Conservation (phyloP, 2,113 vertebrate genomes). For the Nettapus auritus region DNA sequence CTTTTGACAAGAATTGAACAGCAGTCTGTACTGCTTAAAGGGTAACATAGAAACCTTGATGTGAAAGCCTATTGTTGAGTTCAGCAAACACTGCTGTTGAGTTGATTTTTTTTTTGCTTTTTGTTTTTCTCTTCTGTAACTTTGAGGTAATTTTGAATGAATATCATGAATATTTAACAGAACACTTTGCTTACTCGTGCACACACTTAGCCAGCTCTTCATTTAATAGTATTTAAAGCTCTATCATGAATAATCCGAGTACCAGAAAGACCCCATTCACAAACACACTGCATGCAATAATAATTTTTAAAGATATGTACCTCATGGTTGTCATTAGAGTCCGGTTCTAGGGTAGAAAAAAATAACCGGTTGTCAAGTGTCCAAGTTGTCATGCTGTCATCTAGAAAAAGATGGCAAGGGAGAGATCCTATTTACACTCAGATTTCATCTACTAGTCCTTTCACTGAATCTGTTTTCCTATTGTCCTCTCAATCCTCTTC, state of each 20-base stretch:
- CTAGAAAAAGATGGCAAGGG: background rate
- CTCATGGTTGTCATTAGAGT: background rate
- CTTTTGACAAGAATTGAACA: constrained; percentile 32
- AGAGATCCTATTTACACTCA: background rate
- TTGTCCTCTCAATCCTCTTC: accelerated
- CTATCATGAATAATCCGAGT: background rate
- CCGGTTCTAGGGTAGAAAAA: background rate
- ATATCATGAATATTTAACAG: background rate
- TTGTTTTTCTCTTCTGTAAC: background rate
- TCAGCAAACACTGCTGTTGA: background rate
- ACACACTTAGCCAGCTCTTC: background rate
- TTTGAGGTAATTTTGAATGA: background rate
- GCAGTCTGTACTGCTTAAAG: background rate
- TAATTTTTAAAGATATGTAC: background rate
- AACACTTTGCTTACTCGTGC: background rate
- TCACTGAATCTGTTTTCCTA: background rate
- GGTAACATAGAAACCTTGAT: background rate
- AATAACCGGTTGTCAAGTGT: background rate
- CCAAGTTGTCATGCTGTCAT: accelerated
- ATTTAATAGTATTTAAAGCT: background rate
- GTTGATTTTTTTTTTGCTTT: background rate
- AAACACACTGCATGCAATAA: background rate
- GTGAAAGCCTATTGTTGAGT: background rate
- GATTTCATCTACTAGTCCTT: background rate
- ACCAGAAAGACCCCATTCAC: background rate